Evolutionary conservation across 1,140 invertebrate genomes (phyloP), one percentile per base, ranked within the genome.

Genomic region (Diabrotica undecimpunctata): DNA sequence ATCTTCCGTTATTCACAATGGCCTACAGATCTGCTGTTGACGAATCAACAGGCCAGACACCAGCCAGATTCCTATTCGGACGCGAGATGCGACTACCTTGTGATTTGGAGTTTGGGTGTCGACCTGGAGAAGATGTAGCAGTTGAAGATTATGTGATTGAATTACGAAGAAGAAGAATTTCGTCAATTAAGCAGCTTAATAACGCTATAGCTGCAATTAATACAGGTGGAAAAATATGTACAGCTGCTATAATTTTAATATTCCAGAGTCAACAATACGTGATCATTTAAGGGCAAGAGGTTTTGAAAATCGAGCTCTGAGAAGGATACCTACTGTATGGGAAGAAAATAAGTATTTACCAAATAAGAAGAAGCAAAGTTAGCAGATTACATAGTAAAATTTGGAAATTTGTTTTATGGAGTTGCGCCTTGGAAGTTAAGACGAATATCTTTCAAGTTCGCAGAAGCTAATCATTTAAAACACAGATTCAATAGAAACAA

Each of bases 401-500:
- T 61, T n/a, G 59, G 59, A 61, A 61, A 46, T 51, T 46, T 61
- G 59, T 61, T 61, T 13, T 61, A 61, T 61, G 59, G 59, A 61
- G 59, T 41, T 9, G 41, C 60, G 8, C 53, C 53, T 7, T 13
- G 53, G 53, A 5, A 54, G 10, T 54, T 54, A 54, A 7, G 12
- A 54, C 12, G 25, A 10, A 54, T 54, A 13, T 12, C n/a, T n/a
- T n/a, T n/a, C n/a, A n/a, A n/a, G n/a, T n/a, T n/a, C n/a, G n/a
- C n/a, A n/a, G n/a, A n/a, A n/a, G n/a, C n/a, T n/a, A n/a, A n/a
- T n/a, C n/a, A n/a, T n/a, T n/a, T n/a, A n/a, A n/a, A n/a, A n/a
- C n/a, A n/a, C n/a, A n/a, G n/a, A n/a, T n/a, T n/a, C n/a, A 51
- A 51, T 25, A 54, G 12, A 13, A 13, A 54, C 4, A 54, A 54